These are phyloP conservation scores for Tenebrosternarchus preto DNA, from an alignment of 2,113 vertebrate genomes.

Conservation along the genomic window DNA sequence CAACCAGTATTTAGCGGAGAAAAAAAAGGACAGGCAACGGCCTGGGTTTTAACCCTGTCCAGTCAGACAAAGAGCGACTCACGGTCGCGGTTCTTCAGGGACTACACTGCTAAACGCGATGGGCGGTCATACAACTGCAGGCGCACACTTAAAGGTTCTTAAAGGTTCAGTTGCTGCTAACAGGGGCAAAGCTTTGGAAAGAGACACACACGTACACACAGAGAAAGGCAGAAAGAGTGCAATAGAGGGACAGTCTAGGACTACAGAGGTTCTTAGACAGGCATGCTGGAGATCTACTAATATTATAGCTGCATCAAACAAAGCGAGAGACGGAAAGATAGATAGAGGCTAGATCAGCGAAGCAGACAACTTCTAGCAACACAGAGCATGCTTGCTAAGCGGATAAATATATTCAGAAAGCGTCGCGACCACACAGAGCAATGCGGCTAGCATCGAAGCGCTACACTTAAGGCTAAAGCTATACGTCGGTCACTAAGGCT, in stretches of 20 bases:
- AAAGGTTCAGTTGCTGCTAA: conserved; percentile 62
- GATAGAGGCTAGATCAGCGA: conserved; percentile 59
- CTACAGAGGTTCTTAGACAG: conserved; percentile 64
- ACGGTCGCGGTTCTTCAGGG: conserved; percentile 8
- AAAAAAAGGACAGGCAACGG: not conserved
- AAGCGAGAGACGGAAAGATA: conserved; percentile 58
- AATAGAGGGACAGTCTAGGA: conserved; percentile 56
- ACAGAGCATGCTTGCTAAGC: conserved; percentile 75
- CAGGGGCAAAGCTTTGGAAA: conserved; percentile 61
- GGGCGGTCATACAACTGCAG: conserved; percentile 58
- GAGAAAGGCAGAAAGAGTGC: conserved; percentile 59
- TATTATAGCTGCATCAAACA: conserved; percentile 64
- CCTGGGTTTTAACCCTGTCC: conserved; percentile 40
- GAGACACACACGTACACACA: conserved; percentile 51
- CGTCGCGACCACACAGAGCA: conserved; percentile 62
- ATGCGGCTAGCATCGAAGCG: conserved; percentile 71
- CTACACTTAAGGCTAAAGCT: conserved; percentile 72
- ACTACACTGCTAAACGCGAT: conserved; percentile 39
- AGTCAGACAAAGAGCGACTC: conserved; percentile 18
- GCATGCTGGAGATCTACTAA: conserved; percentile 70
- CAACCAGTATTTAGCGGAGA: conserved; percentile 26
- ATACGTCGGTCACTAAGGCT: conserved; percentile 68
- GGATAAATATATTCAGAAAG: conserved; percentile 63
- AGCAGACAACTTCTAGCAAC: conserved; percentile 67
- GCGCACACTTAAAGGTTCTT: conserved; percentile 36